Base-by-base conservation (phyloP, 2,113 vertebrate genomes). In the Nesogale talazaci region DNA sequence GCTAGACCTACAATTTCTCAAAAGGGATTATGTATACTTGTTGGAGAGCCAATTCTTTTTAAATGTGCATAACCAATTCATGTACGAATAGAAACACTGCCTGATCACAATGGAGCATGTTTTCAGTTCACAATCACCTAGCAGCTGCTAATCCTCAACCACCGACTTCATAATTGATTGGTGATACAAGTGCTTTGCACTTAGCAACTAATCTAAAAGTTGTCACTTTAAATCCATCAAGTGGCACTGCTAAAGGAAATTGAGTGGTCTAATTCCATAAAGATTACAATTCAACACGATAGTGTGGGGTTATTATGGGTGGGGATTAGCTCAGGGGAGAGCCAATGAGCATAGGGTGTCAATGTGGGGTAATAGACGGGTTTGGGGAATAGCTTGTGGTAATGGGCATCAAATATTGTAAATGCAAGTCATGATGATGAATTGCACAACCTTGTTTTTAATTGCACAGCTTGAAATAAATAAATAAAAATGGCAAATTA, bases 21-120 rank as follows among this genome's bases (percentile, higher is more conserved):
- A 22, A 12, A 65, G 36, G 19, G 38, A 86, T 57, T 52, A 59
- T 59, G 70, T 23, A 89, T 74, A 40, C 46, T 34, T 34, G 31
- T 23, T 11, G 70, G 22, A 77, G 23, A 69, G 19, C 40, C 87
- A 31, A 22, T 22, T 78, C 56, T 31, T 87, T 90, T 52, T 52
- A 52, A 52, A 79, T 57, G 16, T 42, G 22, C 22, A 6, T 4
- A 85, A 52, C 22, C 27, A 88, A 27, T 15, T 88, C 38, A 84
- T 38, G 85, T 29, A 75, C 19, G 83, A 52, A 52, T 52, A 52
- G 36, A 94, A 83, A 52, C 22, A 76, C 16, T 20, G 0, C 36
- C 69, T 76, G 29, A 38, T 75, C 34, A 89, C 70, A 88, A 95
- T 8, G 91, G 63, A 76, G 88, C 57, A 74, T 65, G 82, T 16